These are phyloP conservation scores for Etheostoma cragini DNA, from an alignment of 2,113 vertebrate genomes.

Conservation along the genomic window DNA sequence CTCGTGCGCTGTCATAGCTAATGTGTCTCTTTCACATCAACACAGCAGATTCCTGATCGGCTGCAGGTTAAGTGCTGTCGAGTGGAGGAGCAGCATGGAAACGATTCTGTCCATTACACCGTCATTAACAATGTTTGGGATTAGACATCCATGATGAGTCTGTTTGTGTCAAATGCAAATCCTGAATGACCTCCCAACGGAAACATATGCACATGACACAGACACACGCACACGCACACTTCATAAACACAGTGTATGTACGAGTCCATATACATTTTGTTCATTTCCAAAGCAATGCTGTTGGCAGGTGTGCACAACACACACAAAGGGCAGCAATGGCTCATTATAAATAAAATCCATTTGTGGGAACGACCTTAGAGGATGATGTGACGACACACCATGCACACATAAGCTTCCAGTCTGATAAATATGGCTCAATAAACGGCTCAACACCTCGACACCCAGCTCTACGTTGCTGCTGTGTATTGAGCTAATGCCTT, in stretches of 20 bases:
- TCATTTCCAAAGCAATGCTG: not conserved
- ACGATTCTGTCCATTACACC: conserved; percentile 38
- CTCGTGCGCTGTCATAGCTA: not conserved
- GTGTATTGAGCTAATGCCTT: not conserved
- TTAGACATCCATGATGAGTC: conserved; percentile 11
- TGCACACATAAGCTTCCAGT: conserved; percentile 30
- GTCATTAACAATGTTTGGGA: conserved; percentile 26
- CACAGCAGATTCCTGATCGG: conserved; percentile 30
- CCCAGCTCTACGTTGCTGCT: not conserved
- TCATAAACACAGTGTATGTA: not conserved
- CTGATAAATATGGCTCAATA: not conserved
- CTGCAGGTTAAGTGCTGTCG: conserved; percentile 50
- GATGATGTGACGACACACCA: conserved; percentile 40
- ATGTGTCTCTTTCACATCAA: conserved; percentile 26
- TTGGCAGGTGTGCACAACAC: not conserved
- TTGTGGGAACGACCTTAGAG: conserved; percentile 34
- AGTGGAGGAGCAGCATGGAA: conserved; percentile 29
- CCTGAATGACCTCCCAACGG: conserved; percentile 32
- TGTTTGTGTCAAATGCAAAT: conserved; percentile 33
- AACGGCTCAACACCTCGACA: not conserved
- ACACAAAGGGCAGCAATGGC: conserved; percentile 50
- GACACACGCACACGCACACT: not conserved
- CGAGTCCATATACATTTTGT: not conserved
- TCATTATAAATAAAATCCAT: conserved; percentile 42
- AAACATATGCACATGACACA: conserved; percentile 34